phyloP scores from a whole-genome alignment of 2,888 invertebrate genomes.

The Eumacrocentrus americanus region DNA sequence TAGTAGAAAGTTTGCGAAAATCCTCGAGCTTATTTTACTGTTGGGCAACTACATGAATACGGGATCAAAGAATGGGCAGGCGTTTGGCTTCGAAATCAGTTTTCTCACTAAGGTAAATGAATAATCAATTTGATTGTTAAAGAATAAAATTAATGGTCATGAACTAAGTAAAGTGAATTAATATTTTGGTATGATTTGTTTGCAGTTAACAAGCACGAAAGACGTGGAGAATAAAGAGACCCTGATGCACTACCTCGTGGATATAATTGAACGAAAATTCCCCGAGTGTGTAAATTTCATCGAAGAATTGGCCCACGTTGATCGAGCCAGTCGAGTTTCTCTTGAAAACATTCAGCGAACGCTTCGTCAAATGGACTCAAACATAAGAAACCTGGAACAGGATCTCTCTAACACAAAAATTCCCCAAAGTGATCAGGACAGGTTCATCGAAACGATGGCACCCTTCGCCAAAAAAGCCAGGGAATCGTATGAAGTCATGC shows the following conservation, averaged over 20 bases:
- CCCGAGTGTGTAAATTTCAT: slow-evolving; percentile 82
- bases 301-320: slow-evolving; percentile 90
- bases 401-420: slow-evolving; percentile 85
- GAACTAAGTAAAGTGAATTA: no score
- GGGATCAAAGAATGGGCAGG: slow-evolving; percentile 90
- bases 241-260: slow-evolving; percentile 88
- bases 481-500: slow-evolving; percentile 85
- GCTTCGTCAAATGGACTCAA: slow-evolving; percentile 84
- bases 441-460: slow-evolving; percentile 87
- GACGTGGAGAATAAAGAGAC: slow-evolving; percentile 92
- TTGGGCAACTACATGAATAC: slow-evolving; percentile 98
- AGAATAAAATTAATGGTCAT: no score
- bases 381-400: slow-evolving; percentile 86
- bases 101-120: slow-evolving; percentile 85
- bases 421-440: slow-evolving; percentile 81
- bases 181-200: slow-evolving; percentile 32
- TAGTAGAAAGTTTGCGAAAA: slow-evolving; percentile 87
- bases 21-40: slow-evolving; percentile 86
- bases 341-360: slow-evolving; percentile 82
- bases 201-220: slow-evolving; percentile 83
- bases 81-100: slow-evolving; percentile 96
- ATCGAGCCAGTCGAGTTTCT: slow-evolving; percentile 85
- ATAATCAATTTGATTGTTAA: slow-evolving; percentile 2
- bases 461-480: slow-evolving; percentile 80
- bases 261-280: slow-evolving; percentile 86